Conservation (phyloP, 2,113 vertebrate genomes). For the Lepisosteus oculatus region DNA sequence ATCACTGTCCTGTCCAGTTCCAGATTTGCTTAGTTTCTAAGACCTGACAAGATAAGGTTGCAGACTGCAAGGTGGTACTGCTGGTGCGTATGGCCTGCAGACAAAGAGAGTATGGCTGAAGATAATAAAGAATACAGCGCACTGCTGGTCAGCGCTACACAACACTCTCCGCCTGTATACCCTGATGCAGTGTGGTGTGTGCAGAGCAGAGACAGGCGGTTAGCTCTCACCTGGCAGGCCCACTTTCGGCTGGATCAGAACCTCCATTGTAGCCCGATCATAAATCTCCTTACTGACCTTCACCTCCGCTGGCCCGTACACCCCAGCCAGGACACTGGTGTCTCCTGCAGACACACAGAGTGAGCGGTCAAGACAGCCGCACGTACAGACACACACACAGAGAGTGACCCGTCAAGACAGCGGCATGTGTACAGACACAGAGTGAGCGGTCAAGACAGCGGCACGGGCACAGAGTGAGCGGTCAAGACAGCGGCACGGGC, state of each 20-base stretch:
- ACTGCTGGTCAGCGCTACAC: not conserved
- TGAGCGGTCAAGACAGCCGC: no score
- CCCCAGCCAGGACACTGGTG: slow-evolving; percentile 78
- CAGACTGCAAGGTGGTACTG: not conserved
- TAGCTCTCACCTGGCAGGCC: slow-evolving; percentile 75
- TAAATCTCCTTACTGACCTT: slow-evolving; percentile 86
- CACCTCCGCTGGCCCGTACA: slow-evolving; percentile 87
- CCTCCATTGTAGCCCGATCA: slow-evolving; percentile 83
- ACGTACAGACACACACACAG: not conserved
- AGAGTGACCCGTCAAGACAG: not conserved
- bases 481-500: no score
- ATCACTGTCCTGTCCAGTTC: no score
- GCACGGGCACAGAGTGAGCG: not conserved
- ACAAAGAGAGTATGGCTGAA: not conserved
- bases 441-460: no score
- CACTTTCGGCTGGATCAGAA: slow-evolving; percentile 83
- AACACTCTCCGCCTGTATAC: not conserved
- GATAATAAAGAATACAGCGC: no score
- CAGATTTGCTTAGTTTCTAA: no score
- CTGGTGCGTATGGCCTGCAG: no score
- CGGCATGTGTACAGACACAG: not conserved
- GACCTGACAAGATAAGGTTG: no score
- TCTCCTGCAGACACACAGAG: slow-evolving; percentile 67
- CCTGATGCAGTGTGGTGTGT: not conserved
- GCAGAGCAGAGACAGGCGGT: no score